phyloP scores from a whole-genome alignment of 23 tunicate species.

The Trididemnum clinides region DNA sequence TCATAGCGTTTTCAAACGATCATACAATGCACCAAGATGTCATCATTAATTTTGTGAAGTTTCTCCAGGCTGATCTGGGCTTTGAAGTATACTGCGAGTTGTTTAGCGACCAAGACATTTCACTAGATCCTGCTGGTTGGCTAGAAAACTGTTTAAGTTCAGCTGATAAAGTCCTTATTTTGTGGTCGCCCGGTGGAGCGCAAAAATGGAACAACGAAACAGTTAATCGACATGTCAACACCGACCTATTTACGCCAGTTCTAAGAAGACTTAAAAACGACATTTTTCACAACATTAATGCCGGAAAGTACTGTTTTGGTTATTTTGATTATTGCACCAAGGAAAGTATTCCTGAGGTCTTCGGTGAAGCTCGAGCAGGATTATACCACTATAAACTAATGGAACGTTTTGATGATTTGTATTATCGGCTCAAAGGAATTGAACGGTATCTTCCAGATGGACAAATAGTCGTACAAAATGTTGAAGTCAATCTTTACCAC shows the following conservation, averaged over 20 bases:
- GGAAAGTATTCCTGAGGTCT: conserved; percentile 27
- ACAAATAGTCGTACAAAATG: neutral
- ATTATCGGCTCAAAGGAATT: conserved; percentile 34
- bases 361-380: conserved; percentile 4
- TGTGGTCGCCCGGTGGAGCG: conserved; percentile 48
- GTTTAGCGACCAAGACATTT: neutral
- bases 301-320: conserved; percentile 44
- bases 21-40: conserved; percentile 50
- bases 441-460: conserved; percentile 44
- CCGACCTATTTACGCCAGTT: conserved; percentile 58
- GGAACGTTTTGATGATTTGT: conserved; percentile 60
- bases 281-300: conserved; percentile 24
- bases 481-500: conserved; percentile 17
- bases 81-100: conserved; percentile 52
- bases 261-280: conserved; percentile 34
- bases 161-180: conserved; percentile 57
- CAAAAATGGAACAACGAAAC: neutral
- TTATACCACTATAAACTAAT: conserved; percentile 43
- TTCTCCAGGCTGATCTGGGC: conserved; percentile 69
- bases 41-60: conserved; percentile 50
- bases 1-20: conserved; percentile 47
- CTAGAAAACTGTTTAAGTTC: conserved; percentile 27
- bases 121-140: conserved; percentile 31
- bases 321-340: conserved; percentile 58
- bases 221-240: neutral